Base-by-base conservation (phyloP, 2,797 vertebrate genomes). In the Artibeus jamaicensis region DNA sequence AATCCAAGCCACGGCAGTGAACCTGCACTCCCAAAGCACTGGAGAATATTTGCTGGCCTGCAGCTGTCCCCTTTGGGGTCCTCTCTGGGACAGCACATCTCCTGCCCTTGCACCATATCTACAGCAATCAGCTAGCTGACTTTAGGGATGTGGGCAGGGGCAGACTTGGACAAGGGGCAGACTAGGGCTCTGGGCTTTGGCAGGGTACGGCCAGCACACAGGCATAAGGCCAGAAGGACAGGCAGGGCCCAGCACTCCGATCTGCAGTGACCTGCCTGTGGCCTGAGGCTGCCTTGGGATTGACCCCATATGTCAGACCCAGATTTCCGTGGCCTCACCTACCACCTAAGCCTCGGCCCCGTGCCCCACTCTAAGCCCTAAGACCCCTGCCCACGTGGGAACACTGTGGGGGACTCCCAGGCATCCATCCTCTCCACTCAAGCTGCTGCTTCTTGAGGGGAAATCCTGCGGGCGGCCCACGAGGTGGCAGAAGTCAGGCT, bases 401-500 rank as follows among this genome's bases (percentile, higher is more conserved):
- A 67, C 29, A 88, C 19, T 37, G 34, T 4, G 37, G 68, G 73
- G 70, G 74, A 34, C 73, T 48, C 48, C 18, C 50, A 18, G 3
- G 10, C 7, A 22, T 12, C 11, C 19, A 29, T n/a, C 85, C 70
- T 73, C 57, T 89, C 67, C 46, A 50, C 26, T 87, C 59, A 91
- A 37, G 42, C 42, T 84, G 44, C 70, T 83, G 19, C 70, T 83
- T 91, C 62, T 44, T 37, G 29, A 0, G 4, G n/a, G 53, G 50
- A 86, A 89, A 53, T 32, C 32, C 9, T 11, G 53, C 21, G 15
- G 46, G 0, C 0, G 3, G 85, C 46, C 42, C 39, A 39, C 6
- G 24, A 71, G 34, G 71, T 6, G 9, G 37, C 83, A 91, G 82
- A 92, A 81, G 50, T 68, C 78, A 39, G 79, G 44, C 68, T 85